Conservation (phyloP, 2,113 vertebrate species). For the Machaerirhynchus nigripectus region DNA sequence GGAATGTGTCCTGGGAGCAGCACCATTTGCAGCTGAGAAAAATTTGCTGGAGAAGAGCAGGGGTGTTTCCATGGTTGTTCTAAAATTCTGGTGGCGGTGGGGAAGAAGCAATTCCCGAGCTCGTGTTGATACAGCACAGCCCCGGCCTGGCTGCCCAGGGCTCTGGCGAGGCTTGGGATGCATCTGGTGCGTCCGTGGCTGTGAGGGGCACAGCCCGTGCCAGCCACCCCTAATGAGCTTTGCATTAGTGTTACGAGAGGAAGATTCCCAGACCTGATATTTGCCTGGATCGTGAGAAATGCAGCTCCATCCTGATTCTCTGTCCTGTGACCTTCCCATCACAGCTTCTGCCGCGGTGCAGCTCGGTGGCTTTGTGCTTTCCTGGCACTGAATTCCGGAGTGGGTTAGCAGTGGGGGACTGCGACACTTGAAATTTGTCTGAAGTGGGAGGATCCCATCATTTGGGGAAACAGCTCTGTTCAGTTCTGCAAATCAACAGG, state of each 20-base stretch:
- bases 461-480: constrained; percentile 1
- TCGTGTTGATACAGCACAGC: rapidly evolving
- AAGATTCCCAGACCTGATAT: neutral
- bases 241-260: neutral
- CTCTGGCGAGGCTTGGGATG: neutral
- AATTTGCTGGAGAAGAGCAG: neutral
- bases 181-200: neutral
- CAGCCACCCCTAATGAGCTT: neutral
- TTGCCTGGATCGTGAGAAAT: neutral
- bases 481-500: constrained; percentile 18
- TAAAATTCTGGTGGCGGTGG: neutral
- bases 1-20: neutral
- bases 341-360: neutral
- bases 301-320: neutral
- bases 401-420: neutral
- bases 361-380: neutral
- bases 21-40: neutral
- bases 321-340: neutral
- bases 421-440: neutral
- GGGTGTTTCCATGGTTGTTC: neutral
- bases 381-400: neutral
- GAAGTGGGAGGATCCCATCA: neutral
- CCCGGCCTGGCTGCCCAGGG: neutral
- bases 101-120: neutral
- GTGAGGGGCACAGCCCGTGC: neutral